A percentile compares a stretch with the other conserved stretches of the same genome.
phyloP scores from a whole-genome alignment of 1,140 invertebrate genomes.

The Linepithema humile region DNA sequence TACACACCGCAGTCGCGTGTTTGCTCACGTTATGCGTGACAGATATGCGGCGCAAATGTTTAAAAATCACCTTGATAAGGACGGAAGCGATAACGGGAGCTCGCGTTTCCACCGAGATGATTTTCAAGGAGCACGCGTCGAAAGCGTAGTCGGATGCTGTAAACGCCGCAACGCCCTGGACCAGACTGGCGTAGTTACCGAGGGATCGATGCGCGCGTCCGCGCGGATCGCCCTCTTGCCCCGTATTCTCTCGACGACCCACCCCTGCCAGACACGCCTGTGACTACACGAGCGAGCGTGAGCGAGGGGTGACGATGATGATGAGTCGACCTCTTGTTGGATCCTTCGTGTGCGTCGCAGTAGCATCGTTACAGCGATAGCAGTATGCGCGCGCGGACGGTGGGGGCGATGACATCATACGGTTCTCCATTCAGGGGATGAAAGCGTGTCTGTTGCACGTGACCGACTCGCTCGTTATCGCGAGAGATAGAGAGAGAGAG shows the following conservation, averaged over 20 bases:
- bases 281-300: neutral
- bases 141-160: constrained; percentile 49
- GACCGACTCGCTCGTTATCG: neutral
- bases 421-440: constrained; percentile 51
- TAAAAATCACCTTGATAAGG: constrained; percentile 3
- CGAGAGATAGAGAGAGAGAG: neutral
- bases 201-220: constrained; percentile 78
- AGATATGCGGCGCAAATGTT: neutral
- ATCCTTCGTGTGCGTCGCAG: neutral
- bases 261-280: constrained; percentile 51
- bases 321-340: constrained; percentile 10
- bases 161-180: constrained; percentile 77
- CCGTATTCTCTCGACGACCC: constrained; percentile 67
- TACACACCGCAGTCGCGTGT: neutral
- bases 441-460: constrained; percentile 8
- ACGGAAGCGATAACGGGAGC: neutral
- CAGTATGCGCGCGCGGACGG: neutral
- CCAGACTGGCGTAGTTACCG: constrained; percentile 74
- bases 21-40: neutral
- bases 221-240: constrained; percentile 64
- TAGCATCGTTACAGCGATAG: neutral
- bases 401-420: constrained; percentile 44
- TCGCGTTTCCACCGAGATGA: neutral
- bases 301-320: constrained; percentile 24
- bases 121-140: neutral